phyloP scores from a whole-genome alignment of 2,888 invertebrate genomes.

The Amphimallon solstitiale region DNA sequence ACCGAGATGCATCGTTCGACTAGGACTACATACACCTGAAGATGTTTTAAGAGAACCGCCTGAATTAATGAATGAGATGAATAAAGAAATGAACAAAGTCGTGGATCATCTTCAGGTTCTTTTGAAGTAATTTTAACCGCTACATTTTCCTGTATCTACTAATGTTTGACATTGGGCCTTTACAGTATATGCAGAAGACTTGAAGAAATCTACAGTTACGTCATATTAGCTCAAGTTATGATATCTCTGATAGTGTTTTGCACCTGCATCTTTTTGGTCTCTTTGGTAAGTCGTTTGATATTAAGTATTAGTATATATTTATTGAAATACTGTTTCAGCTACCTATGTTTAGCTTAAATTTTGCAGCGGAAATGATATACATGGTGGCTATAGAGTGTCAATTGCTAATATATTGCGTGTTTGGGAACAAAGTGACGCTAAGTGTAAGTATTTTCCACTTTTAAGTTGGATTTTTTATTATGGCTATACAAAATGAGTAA shows the following conservation, averaged over 20 bases:
- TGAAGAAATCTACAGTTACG: constrained; percentile 48
- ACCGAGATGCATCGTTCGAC: constrained; percentile 39
- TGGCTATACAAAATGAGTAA: too few species aligned
- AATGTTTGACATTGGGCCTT: background rate
- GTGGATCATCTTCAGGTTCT: constrained; percentile 49
- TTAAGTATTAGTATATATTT: background rate
- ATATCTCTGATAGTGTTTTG: constrained; percentile 51
- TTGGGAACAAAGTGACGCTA: constrained; percentile 49
- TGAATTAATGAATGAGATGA: constrained; percentile 45
- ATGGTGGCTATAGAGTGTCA: constrained; percentile 48
- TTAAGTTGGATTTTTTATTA: too few species aligned
- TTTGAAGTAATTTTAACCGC: constrained; percentile 43
- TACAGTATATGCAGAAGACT: constrained; percentile 47
- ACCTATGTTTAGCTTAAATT: constrained; percentile 38
- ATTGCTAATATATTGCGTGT: constrained; percentile 49
- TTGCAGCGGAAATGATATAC: constrained; percentile 46
- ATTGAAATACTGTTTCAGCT: constrained; percentile 29
- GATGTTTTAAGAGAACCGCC: constrained; percentile 29
- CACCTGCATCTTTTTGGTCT: constrained; percentile 50
- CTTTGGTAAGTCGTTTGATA: constrained; percentile 42
- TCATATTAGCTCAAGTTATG: constrained; percentile 50
- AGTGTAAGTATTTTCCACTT: constrained; percentile 44
- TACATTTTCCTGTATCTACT: background rate
- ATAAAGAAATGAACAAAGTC: constrained; percentile 47
- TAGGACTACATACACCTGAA: constrained; percentile 23